Evolutionary conservation across 2,113 vertebrate species (phyloP), one percentile per base, ranked within the genome.

Genomic region (Gopherus evgoodei): DNA sequence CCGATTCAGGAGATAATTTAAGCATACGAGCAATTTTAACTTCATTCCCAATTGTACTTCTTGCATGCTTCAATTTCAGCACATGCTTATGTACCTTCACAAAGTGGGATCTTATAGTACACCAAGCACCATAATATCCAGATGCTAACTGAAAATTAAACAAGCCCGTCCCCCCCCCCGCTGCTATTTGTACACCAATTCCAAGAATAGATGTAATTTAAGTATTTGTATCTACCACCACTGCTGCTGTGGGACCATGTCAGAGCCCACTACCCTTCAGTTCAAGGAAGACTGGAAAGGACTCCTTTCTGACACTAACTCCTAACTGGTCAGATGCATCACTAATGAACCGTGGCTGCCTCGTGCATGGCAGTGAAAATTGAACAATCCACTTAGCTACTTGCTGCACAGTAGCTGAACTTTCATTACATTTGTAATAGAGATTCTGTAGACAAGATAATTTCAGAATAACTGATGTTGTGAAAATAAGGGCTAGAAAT

Each of bases 31-130:
- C 24, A 50, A 93, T 82, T 96, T 76, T 80, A 91, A 42, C 47
- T 94, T 94, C 56, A 84, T 80, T 79, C 88, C 90, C 62, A 86
- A 86, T 92, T 91, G 78, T 85, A 59, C 92, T 91, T 91, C 56
- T 76, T 38, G 11, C 19, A 53, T 76, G 52, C 84, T 81, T 72
- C 91, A 89, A 95, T 91, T 76, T 84, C 95, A 93, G 87, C 42
- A 89, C 35, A 84, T 72, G 52, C 62, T 81, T 86, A 57, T 83
- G 84, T 89, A 86, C 49, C 81, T 96, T 96, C 44, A 19, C n/a
- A 21, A 72, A 38, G 19, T 72, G n/a, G 17, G 9, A 72, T 72
- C 65, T 38, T 21, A 11, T 17, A 38, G 65, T n/a, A 21, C n/a
- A 38, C 16, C 25, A 92, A 78, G 35, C 56, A 50, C 52, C 86